Evolutionary conservation across 2,888 invertebrate genomes (phyloP).

Genomic region (Drosophila formosana): DNA sequence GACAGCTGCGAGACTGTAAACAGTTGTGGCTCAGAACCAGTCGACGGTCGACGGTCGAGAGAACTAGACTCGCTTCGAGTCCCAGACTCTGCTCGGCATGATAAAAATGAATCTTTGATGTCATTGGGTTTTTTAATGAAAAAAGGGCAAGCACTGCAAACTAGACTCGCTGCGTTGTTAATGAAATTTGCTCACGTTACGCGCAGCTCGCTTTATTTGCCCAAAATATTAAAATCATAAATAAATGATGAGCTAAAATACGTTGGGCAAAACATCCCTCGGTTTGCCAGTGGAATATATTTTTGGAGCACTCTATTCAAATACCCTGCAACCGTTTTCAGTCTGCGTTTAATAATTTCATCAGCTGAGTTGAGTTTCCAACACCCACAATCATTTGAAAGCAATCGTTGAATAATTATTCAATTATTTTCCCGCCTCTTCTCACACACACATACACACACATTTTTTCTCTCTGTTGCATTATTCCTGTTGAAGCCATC

Average conservation of each 20-base stretch:
- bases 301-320: neutral
- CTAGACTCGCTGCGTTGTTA: constrained; percentile 60
- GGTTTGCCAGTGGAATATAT: neutral
- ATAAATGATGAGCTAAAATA: constrained; percentile 59
- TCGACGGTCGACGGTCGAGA: constrained; percentile 4
- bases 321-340: constrained; percentile 2
- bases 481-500: constrained; percentile 49
- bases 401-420: constrained; percentile 66
- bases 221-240: constrained; percentile 73
- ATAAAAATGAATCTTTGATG: constrained; percentile 80
- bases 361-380: constrained; percentile 12
- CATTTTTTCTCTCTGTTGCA: constrained; percentile 49
- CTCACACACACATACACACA: constrained; percentile 31
- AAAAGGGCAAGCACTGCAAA: constrained; percentile 51
- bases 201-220: constrained; percentile 63
- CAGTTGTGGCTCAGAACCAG: constrained; percentile 42
- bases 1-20: constrained; percentile 26
- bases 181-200: constrained; percentile 68
- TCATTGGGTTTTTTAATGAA: constrained; percentile 77
- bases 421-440: constrained; percentile 52
- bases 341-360: constrained; percentile 33
- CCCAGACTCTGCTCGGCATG: constrained; percentile 55
- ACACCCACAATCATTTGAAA: constrained; percentile 55
- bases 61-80: constrained; percentile 30
- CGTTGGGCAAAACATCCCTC: neutral